These are phyloP conservation scores for Nannospalax galili DNA, from an alignment of 2,113 vertebrate genomes.

Conservation along the genomic window DNA sequence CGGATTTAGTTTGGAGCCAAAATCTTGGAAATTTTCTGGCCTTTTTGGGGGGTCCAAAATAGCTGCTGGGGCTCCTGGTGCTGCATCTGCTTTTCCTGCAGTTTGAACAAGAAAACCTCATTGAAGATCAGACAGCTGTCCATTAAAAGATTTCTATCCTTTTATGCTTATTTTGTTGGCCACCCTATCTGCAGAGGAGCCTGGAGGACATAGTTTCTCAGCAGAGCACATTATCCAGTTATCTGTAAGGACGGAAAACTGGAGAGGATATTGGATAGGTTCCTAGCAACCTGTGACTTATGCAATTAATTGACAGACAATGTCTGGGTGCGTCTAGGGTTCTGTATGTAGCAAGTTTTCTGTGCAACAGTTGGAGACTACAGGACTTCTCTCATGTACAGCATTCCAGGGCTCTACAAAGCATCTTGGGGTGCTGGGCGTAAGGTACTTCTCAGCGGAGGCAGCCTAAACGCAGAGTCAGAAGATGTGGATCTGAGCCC, in stretches of 20 bases:
- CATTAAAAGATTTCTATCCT: background rate
- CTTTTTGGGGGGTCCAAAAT: background rate
- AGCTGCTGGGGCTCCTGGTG: background rate
- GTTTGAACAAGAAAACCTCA: background rate
- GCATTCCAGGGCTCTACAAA: background rate
- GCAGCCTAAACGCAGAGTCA: background rate
- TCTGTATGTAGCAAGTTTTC: rapidly evolving
- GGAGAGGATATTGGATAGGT: background rate
- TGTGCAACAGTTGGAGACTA: background rate
- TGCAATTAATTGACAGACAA: background rate
- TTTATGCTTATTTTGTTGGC: background rate
- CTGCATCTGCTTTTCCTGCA: background rate
- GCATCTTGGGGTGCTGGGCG: background rate
- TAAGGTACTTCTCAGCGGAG: background rate
- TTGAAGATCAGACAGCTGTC: background rate
- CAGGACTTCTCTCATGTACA: background rate
- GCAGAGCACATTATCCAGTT: background rate
- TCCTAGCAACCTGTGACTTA: background rate
- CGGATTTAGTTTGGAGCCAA: background rate
- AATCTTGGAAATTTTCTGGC: background rate
- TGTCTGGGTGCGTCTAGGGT: no score
- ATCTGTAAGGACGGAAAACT: background rate
- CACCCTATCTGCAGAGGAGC: background rate
- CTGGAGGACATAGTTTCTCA: background rate
- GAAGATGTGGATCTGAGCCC: background rate